Base-by-base conservation (phyloP, 2,113 vertebrate species). In the Cyanoramphus novaezelandiae region DNA sequence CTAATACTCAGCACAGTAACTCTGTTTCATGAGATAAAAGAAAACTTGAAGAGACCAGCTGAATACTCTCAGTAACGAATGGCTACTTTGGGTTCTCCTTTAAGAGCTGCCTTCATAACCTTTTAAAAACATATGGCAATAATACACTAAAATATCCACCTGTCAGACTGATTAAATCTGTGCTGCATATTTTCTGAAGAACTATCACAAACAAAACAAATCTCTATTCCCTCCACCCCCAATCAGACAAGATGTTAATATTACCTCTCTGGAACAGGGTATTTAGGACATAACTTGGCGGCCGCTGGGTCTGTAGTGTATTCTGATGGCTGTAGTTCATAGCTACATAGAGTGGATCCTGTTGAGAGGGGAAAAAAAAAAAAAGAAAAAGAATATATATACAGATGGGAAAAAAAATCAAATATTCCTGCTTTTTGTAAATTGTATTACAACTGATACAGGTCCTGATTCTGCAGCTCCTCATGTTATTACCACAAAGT, bases 241-340 rank as follows among this genome's bases (percentile, higher is more conserved):
- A 63, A 64, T 92, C 31, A 96, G 27, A 95, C 49, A 96, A 95
- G 21, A 69, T 87, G 7, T 92, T 90, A 90, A n/a, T 92, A 98
- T 93, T 98, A 99, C 99, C 99, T 99, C 92, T 98, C 98, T 85
- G 99, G 99, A 94, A 99, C 99, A 88, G 99, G 99, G 83, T 99
- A 99, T 96, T 99, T 99, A 92, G 99, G 99, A 96, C 99, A 99
- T 62, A 98, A 98, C n/a, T 94, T 95, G 85, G 98, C 92, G 31
- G 98, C 98, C 88, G 98, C 98, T 47, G 97, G 85, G 53, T 98
- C 98, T 82, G 96, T 93, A 17, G 98, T 99, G 75, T 99, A 99
- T 93, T 99, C 98, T 71, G 98, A 98, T 90, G 97, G 98, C 23
- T 98, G 98, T 65, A 99, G 95, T 95, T 98, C 98, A 87, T 99